Conservation (phyloP, 2,888 invertebrate genomes). For the Drosophila borealis region DNA sequence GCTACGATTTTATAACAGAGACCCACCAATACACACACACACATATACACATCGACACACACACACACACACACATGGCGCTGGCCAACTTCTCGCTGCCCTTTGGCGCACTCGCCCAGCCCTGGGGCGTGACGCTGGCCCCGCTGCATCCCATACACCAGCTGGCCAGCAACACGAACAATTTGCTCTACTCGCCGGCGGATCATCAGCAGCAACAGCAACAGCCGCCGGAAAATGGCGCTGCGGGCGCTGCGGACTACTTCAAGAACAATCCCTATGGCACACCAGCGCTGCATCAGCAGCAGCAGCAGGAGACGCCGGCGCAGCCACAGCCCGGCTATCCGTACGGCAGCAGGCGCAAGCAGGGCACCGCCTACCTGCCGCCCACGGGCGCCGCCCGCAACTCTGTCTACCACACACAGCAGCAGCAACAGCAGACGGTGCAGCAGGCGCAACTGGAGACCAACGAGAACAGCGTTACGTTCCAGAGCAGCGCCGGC, state of each 20-base stretch:
- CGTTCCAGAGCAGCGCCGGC: constrained; percentile 67
- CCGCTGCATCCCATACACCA: constrained; percentile 84
- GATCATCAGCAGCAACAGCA: constrained; percentile 83
- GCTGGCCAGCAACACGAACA: constrained; percentile 84
- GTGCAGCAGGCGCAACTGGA: constrained; percentile 53
- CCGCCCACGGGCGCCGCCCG: constrained; percentile 79
- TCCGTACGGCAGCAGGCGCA: constrained; percentile 77
- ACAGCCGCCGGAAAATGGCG: constrained; percentile 19
- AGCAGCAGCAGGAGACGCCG: constrained; percentile 61
- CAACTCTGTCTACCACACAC: constrained; percentile 76
- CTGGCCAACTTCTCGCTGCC: constrained; percentile 85
- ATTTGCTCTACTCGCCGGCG: constrained; percentile 84
- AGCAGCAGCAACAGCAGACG: constrained; percentile 60
- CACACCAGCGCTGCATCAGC: constrained; percentile 77
- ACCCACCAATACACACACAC: background rate
- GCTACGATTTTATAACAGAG: background rate
- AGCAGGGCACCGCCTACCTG: constrained; percentile 82
- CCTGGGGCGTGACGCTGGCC: constrained; percentile 84
- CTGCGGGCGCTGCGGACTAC: constrained; percentile 64
- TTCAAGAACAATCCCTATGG: constrained; percentile 85
- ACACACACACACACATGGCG: constrained; percentile 73
- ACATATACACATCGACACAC: background rate
- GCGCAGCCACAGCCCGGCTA: constrained; percentile 52
- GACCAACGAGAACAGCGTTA: constrained; percentile 67
- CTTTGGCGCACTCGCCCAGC: constrained; percentile 81